Evolutionary conservation across 2,797 vertebrate species (phyloP), one percentile per base, ranked within the genome.

Genomic region (Lacerta agilis): DNA sequence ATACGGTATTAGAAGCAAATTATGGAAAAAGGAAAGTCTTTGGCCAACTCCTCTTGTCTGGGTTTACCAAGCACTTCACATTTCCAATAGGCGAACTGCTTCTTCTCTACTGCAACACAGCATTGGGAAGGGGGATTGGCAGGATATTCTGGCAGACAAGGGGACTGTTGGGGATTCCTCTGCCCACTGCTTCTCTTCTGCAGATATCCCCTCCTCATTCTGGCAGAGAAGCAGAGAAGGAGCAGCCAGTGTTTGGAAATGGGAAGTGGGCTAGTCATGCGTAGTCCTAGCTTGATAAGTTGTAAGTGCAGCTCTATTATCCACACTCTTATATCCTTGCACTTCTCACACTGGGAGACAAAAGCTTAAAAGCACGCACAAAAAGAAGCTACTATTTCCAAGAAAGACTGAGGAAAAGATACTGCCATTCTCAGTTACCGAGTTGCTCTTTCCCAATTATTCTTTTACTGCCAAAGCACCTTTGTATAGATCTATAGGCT

Each of bases 401-500:
- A 27, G 69, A 23, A 36, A 67, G 87, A 83, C 86, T 43, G 93
- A 43, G 78, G 89, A 91, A 80, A 0, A 79, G 29, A 67, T 61
- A 87, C 4, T 38, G 23, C 84, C 0, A 1, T 27, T 18, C n/a
- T 82, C 82, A 64, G 71, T 18, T 66, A 58, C 9, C 2, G 41
- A 85, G 41, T 66, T 90, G 92, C 45, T 83, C 3, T 75, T 66
- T 20, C 15, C 36, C 33, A 36, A 33, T 18, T 36, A 73, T 15
- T 36, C 61, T n/a, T 55, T n/a, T 4, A 58, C 67, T 4, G 0
- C 0, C 25, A 55, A 87, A 81, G 83, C 43, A 61, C 11, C 72
- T 72, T 43, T 64, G 45, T 73, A 29, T 10, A 45, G 6, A 27
- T 5, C 6, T 25, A 1, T 11, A 33, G 9, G 11, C 38, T 64